phyloP scores from a whole-genome alignment of 2,113 vertebrate species.

The Fregata magnificens region DNA sequence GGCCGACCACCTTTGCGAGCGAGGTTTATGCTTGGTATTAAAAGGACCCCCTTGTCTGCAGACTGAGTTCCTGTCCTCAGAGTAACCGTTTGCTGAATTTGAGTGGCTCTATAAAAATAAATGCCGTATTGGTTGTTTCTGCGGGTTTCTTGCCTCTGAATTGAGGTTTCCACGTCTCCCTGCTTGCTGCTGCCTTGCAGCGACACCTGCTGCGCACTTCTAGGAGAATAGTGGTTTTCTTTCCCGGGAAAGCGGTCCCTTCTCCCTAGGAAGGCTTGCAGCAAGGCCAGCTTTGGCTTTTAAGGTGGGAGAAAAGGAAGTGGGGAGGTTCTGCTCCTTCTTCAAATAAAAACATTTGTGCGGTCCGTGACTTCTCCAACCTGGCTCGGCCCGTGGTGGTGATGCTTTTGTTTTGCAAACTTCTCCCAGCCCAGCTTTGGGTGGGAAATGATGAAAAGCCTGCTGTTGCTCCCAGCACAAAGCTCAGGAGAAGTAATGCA shows the following conservation, averaged over 20 bases:
- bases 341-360: neutral
- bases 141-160: neutral
- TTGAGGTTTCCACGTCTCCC: neutral
- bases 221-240: neutral
- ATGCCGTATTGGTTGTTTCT: accelerated
- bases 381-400: accelerated
- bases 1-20: accelerated
- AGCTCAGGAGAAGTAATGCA: neutral
- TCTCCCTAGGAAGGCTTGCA: neutral
- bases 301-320: neutral
- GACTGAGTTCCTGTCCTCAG: neutral
- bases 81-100: accelerated
- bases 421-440: neutral
- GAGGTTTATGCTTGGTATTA: accelerated
- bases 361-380: neutral
- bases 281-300: neutral
- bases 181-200: constrained; percentile 34
- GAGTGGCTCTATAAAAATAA: neutral
- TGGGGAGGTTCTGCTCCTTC: neutral
- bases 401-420: neutral
- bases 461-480: neutral
- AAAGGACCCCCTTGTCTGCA: neutral
- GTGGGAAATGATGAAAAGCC: neutral
- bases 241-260: neutral
- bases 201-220: constrained; percentile 38